phyloP scores from a whole-genome alignment of 2,888 invertebrate species.

The Tachystola acroxantha region DNA sequence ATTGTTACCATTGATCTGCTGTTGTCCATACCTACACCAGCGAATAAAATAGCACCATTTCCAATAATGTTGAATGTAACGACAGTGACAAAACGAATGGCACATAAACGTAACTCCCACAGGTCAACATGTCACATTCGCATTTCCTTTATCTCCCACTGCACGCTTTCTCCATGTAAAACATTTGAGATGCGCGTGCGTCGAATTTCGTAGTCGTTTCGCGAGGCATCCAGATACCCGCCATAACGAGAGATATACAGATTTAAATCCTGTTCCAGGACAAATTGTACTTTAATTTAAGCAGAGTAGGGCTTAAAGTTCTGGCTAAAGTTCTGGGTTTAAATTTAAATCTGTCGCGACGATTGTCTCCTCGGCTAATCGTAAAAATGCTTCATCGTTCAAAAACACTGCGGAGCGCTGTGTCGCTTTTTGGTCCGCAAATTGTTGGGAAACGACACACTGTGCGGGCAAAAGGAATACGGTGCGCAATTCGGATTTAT shows the following conservation, averaged over 20 bases:
- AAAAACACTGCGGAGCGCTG: slow-evolving; percentile 4
- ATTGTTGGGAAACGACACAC: neutral
- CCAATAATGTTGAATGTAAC: too few relatives aligned
- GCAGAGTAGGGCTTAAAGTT: neutral
- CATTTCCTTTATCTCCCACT: slow-evolving; percentile 34
- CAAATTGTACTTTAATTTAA: slow-evolving; percentile 1
- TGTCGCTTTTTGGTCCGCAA: neutral
- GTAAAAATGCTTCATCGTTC: slow-evolving; percentile 49
- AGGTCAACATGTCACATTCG: slow-evolving; percentile 35
- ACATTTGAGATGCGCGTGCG: slow-evolving; percentile 35
- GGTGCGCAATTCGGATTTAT: neutral
- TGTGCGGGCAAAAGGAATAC: slow-evolving; percentile 3
- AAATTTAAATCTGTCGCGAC: slow-evolving; percentile 48
- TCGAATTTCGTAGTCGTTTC: slow-evolving; percentile 10
- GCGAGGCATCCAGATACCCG: slow-evolving; percentile 4
- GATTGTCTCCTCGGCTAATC: slow-evolving; percentile 50
- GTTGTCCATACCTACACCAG: too few relatives aligned
- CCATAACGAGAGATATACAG: slow-evolving; percentile 3
- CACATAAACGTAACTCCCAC: neutral
- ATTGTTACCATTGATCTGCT: too few relatives aligned
- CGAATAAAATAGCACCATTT: too few relatives aligned
- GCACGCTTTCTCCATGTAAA: slow-evolving; percentile 49
- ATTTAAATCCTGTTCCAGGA: neutral
- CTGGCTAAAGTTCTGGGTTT: slow-evolving; percentile 16
- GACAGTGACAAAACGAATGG: neutral